phyloP scores from a whole-genome alignment of 2,113 vertebrate species.

The Sorex araneus region DNA sequence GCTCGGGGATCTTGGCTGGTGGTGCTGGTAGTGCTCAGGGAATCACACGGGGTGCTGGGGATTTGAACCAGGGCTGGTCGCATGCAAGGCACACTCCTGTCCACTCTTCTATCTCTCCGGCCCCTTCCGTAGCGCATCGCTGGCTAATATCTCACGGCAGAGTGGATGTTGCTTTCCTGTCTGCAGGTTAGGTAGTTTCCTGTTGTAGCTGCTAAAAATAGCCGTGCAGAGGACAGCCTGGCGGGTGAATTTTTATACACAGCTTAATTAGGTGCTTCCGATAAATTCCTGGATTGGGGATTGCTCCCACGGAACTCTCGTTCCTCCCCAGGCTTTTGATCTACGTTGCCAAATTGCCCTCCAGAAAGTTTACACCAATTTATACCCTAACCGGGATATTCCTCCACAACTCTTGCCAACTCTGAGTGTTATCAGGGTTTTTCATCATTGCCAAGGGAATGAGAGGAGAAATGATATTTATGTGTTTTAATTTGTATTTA shows the following conservation, averaged over 20 bases:
- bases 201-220: neutral
- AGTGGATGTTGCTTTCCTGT: neutral
- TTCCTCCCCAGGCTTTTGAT: neutral
- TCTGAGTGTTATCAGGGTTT: neutral
- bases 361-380: neutral
- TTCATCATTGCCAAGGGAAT: slow-evolving; percentile 40
- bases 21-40: no score
- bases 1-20: no score
- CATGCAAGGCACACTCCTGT: no score
- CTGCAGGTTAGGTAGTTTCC: neutral
- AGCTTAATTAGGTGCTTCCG: neutral
- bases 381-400: neutral
- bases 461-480: slow-evolving; percentile 24
- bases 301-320: neutral
- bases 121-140: neutral
- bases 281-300: neutral
- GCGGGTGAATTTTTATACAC: neutral
- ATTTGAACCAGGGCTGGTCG: no score
- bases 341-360: neutral
- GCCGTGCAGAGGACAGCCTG: neutral
- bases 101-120: no score
- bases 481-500: slow-evolving; percentile 60
- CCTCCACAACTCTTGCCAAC: neutral
- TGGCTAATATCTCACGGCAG: neutral
- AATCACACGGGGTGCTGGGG: no score